Evolutionary conservation across 2,797 vertebrate species (phyloP).

Genomic region (Propithecus deckenii): DNA sequence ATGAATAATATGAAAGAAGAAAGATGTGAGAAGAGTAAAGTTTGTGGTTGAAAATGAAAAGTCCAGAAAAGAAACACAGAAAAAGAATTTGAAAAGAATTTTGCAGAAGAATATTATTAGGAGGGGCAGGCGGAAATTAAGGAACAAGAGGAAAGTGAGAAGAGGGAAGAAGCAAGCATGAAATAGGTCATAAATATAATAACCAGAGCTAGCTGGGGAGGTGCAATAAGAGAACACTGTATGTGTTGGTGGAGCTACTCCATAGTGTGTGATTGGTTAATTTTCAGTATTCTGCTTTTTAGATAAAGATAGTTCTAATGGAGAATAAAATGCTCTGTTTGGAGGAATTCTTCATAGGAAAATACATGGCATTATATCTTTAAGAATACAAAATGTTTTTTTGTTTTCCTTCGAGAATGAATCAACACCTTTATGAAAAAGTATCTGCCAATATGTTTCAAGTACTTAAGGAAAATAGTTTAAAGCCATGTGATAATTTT

Average conservation of each 20-base stretch:
- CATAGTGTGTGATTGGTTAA: background rate
- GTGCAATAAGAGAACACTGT: accelerated
- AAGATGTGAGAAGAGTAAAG: background rate
- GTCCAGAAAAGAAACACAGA: background rate
- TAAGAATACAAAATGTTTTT: background rate
- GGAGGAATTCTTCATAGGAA: background rate
- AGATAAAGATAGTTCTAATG: background rate
- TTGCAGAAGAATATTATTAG: background rate
- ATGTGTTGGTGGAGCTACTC: background rate
- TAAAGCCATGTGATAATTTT: background rate
- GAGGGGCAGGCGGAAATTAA: background rate
- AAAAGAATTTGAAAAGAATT: background rate
- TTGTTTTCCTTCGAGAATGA: background rate
- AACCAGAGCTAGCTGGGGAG: background rate
- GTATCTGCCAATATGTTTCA: background rate
- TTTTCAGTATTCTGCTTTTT: background rate
- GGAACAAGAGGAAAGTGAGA: background rate
- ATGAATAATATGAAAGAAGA: background rate
- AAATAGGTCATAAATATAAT: background rate
- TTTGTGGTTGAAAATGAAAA: background rate
- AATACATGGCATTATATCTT: background rate
- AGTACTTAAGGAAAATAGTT: constrained; percentile 4
- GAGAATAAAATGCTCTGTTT: background rate
- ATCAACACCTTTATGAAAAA: background rate
- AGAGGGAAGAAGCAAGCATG: background rate